Conservation (phyloP, 1,140 invertebrate species). For the Ooceraea biroi region DNA sequence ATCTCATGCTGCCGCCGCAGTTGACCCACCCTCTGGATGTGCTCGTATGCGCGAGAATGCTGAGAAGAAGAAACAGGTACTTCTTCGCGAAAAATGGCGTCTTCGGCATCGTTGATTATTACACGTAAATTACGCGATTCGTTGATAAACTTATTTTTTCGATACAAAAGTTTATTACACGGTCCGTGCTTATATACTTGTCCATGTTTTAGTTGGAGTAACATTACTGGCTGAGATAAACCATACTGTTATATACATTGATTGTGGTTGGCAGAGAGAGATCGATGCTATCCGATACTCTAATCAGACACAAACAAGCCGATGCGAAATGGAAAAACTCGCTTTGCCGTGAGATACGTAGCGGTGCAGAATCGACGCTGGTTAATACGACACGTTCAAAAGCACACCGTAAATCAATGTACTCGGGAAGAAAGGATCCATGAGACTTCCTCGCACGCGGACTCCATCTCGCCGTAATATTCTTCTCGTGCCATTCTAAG, state of each 20-base stretch:
- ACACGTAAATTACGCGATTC: neutral
- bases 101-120: neutral
- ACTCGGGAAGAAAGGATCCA: slow-evolving; percentile 23
- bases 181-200: no score
- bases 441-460: slow-evolving; percentile 12
- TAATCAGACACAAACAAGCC: slow-evolving; percentile 27
- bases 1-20: slow-evolving; percentile 50
- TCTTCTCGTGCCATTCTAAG: slow-evolving; percentile 38
- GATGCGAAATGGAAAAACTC: neutral
- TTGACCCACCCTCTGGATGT: slow-evolving; percentile 54
- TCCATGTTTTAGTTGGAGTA: no score
- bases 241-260: no score
- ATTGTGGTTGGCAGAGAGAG: no score
- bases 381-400: neutral
- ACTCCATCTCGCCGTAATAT: slow-evolving; percentile 28
- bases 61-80: slow-evolving; percentile 13
- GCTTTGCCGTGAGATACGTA: slow-evolving; percentile 10
- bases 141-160: neutral
- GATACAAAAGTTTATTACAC: slow-evolving; percentile 2
- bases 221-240: no score
- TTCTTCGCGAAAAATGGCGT: slow-evolving; percentile 64
- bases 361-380: neutral
- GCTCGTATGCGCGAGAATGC: slow-evolving; percentile 53
- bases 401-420: slow-evolving; percentile 29
- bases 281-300: no score